These are phyloP conservation scores for Anastrepha ludens DNA, from an alignment of 1,140 invertebrate genomes.

Conservation along the genomic window DNA sequence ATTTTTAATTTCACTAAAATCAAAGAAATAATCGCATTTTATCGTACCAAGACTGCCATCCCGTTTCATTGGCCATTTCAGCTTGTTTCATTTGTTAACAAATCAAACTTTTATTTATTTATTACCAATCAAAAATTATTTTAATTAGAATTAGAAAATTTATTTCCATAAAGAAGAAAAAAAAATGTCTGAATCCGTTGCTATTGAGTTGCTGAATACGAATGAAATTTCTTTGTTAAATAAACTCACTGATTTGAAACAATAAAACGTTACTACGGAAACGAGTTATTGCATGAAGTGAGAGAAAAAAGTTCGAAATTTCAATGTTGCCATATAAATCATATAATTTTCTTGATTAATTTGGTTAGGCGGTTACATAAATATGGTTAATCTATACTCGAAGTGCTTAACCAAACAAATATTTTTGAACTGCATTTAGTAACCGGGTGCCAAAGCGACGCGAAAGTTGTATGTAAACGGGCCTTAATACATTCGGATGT, in stretches of 20 bases:
- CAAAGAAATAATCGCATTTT: background rate
- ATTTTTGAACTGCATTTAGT: too few relatives aligned
- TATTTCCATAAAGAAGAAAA: too few relatives aligned
- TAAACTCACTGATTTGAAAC: background rate
- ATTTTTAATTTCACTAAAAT: background rate
- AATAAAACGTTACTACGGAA: background rate
- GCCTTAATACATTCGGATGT: too few relatives aligned
- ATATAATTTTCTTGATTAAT: background rate
- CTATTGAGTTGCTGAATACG: slow-evolving; percentile 6
- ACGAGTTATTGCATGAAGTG: background rate
- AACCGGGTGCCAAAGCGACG: too few relatives aligned
- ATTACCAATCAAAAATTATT: background rate
- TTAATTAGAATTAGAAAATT: too few relatives aligned
- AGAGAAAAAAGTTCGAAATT: background rate
- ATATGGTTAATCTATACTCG: background rate
- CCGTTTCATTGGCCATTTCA: background rate
- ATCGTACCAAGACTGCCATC: slow-evolving; percentile 23
- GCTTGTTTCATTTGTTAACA: background rate
- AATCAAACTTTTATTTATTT: background rate
- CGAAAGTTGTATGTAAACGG: too few relatives aligned
- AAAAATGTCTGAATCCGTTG: too few relatives aligned
- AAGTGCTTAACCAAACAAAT: too few relatives aligned
- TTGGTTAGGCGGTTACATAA: background rate
- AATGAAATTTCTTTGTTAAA: background rate
- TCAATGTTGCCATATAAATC: background rate